These are phyloP conservation scores for Fregetta grallaria DNA, from an alignment of 2,113 vertebrate genomes.

Conservation along the genomic window DNA sequence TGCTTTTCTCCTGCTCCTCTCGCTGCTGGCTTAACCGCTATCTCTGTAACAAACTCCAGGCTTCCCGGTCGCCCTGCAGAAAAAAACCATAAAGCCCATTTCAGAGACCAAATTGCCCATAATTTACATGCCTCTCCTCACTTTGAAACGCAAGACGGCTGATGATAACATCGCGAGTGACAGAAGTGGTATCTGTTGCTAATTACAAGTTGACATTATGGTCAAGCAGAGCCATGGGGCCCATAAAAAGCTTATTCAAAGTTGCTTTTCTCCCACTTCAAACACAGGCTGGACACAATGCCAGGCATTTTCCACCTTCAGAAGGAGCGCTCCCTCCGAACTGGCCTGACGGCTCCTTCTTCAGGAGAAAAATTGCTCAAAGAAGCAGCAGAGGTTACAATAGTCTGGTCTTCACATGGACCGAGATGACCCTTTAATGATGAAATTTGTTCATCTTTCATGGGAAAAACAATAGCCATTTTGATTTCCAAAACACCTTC, in stretches of 20 bases:
- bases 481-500: background rate
- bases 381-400: background rate
- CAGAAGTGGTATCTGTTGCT: constrained; percentile 70
- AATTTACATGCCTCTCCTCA: constrained; percentile 73
- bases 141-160: constrained; percentile 70
- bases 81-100: constrained; percentile 42
- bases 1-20: background rate
- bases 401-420: background rate
- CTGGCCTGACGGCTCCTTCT: background rate
- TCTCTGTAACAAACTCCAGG: constrained; percentile 41
- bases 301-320: constrained; percentile 47
- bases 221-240: constrained; percentile 57
- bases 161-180: constrained; percentile 72
- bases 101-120: constrained; percentile 65
- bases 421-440: background rate
- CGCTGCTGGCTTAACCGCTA: background rate
- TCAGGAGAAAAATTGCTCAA: background rate
- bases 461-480: background rate
- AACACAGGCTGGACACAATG: constrained; percentile 59
- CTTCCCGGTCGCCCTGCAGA: background rate
- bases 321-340: background rate
- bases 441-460: background rate
- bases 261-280: constrained; percentile 55
- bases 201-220: constrained; percentile 69
- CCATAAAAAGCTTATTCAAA: constrained; percentile 65